Evolutionary conservation across 2,797 vertebrate species (phyloP), one percentile per base, ranked within the genome.

Genomic region (Protosalanx chinensis): DNA sequence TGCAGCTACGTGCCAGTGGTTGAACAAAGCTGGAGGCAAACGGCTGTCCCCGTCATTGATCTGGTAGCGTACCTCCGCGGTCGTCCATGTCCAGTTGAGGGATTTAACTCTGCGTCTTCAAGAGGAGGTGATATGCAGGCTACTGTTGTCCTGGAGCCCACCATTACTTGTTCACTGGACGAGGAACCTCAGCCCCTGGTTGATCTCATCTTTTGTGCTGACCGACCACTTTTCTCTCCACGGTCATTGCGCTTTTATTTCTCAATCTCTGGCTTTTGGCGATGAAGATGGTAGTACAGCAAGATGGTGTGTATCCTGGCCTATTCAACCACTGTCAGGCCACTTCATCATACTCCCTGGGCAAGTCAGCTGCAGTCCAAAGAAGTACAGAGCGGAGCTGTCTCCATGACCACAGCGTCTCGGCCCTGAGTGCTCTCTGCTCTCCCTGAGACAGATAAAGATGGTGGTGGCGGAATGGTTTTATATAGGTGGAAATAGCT

Each of bases 331-430:
- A 72, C 76, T 86, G 87, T 84, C 86, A 84, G 85, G 76, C 13
- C 84, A 85, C 81, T 91, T 87, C 69, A 89, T 91, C 88, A 90
- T 86, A 78, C 72, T 71, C 75, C 83, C 41, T 77, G 23, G 63
- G 78, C 74, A 64, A 77, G 82, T 87, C 86, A 86, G 76, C 76
- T 80, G 82, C 27, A 66, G 76, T 79, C 76, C 61, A 64, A 72
- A 71, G 68, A 60, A 73, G 64, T 51, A 75, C 20, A 82, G 78
- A 75, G 46, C 65, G 83, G 79, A 75, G 51, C 68, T 71, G 74
- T 81, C 69, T 41, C 62, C 82, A 72, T 81, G 81, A 84, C 73
- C 77, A 79, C 73, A 60, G 64, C 75, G 71, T 27, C 58, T 32
- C 29, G n/a, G 32, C 27, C 30, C 23, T 4, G 65, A 57, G 57